Evolutionary conservation across 2,888 invertebrate genomes (phyloP).

Genomic region (Acleris laterana): DNA sequence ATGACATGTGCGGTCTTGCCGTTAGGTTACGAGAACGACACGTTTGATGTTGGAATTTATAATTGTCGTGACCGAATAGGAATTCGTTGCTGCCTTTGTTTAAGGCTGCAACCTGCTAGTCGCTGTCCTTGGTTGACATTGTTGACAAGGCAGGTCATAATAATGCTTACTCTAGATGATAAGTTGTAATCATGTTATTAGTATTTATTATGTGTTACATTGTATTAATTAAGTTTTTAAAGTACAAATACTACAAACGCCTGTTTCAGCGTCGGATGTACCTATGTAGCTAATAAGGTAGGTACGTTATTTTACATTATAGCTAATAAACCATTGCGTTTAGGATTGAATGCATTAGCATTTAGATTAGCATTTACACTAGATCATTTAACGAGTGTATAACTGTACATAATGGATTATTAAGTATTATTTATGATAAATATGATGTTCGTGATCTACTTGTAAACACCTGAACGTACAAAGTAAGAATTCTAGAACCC

Average conservation of each 20-base stretch:
- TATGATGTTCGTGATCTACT: background rate
- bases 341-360: too few species aligned
- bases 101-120: constrained; percentile 49
- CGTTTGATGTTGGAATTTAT: background rate
- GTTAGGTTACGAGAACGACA: background rate
- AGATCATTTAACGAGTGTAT: constrained; percentile 5
- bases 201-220: background rate
- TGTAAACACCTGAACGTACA: constrained; percentile 6
- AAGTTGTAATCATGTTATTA: background rate
- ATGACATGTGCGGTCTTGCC: background rate
- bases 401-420: background rate
- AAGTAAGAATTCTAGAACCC: background rate
- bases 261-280: too few species aligned
- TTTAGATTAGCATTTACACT: too few species aligned
- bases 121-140: constrained; percentile 28
- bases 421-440: constrained; percentile 4
- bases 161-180: background rate
- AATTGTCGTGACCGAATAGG: constrained; percentile 33
- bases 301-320: too few species aligned
- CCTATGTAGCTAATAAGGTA: too few species aligned
- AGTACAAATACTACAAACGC: too few species aligned
- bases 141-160: constrained; percentile 11
- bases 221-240: background rate
- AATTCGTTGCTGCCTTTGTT: constrained; percentile 43
- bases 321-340: too few species aligned